Conservation (phyloP, 2,888 invertebrate genomes). For the Micropterix aruncella region DNA sequence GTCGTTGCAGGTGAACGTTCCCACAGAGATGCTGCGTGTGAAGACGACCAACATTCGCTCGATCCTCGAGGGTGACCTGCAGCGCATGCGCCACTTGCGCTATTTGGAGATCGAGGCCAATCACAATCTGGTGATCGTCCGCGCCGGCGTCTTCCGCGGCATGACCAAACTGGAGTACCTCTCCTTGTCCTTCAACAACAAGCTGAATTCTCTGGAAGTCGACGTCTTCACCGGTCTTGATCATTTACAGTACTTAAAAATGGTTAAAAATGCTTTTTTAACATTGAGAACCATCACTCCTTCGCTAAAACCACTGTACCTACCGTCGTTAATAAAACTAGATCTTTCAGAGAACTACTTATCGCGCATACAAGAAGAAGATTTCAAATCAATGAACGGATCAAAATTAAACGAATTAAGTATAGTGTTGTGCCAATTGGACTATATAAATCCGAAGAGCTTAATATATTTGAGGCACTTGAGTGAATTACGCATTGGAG, state of each 20-base stretch:
- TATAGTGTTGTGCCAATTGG: slow-evolving; percentile 36
- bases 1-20: slow-evolving; percentile 23
- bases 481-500: slow-evolving; percentile 31
- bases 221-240: slow-evolving; percentile 34
- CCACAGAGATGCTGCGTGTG: slow-evolving; percentile 27
- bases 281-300: slow-evolving; percentile 27
- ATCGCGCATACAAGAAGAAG: slow-evolving; percentile 23
- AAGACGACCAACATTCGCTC: slow-evolving; percentile 33
- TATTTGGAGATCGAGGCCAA: slow-evolving; percentile 40
- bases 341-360: slow-evolving; percentile 40
- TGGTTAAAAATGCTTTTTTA: slow-evolving; percentile 40
- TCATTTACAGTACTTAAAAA: slow-evolving; percentile 30
- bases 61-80: slow-evolving; percentile 28
- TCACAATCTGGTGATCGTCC: slow-evolving; percentile 29
- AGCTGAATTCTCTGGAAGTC: slow-evolving; percentile 26
- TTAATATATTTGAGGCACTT: slow-evolving; percentile 32
- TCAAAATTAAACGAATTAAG: slow-evolving; percentile 28
- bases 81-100: slow-evolving; percentile 23
- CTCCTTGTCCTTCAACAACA: slow-evolving; percentile 40
- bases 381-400: slow-evolving; percentile 32
- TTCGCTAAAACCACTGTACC: slow-evolving; percentile 24
- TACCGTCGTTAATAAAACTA: slow-evolving; percentile 32
- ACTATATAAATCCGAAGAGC: slow-evolving; percentile 33
- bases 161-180: slow-evolving; percentile 32
- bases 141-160: slow-evolving; percentile 33